These are phyloP conservation scores for Graphium colonna DNA, from an alignment of 2,888 invertebrate genomes.

Conservation along the genomic window DNA sequence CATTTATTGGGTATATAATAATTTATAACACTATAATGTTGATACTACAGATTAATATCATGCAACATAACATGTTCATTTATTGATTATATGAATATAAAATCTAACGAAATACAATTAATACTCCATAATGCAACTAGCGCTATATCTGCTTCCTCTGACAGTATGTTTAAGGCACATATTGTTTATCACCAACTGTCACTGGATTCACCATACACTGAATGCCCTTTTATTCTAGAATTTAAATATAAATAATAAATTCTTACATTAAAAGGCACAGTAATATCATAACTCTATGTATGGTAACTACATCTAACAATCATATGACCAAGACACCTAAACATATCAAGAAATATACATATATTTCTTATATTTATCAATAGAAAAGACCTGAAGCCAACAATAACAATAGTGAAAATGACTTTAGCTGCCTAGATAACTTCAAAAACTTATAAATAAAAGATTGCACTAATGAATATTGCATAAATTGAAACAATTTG, in stretches of 20 bases:
- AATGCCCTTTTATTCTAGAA: neutral
- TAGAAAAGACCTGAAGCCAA: slow-evolving; percentile 1
- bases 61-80: slow-evolving; percentile 29
- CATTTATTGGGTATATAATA: slow-evolving; percentile 45
- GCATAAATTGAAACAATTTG: neutral
- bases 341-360: neutral
- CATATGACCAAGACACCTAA: neutral
- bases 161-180: slow-evolving; percentile 19
- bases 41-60: slow-evolving; percentile 3
- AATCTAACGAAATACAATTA: slow-evolving; percentile 40
- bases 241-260: neutral
- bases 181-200: slow-evolving; percentile 1
- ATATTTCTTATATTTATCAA: neutral
- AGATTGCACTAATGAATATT: slow-evolving; percentile 1
- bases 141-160: slow-evolving; percentile 7
- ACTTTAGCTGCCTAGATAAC: slow-evolving; percentile 17
- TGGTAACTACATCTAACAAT: slow-evolving; percentile 8
- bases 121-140: slow-evolving; percentile 47
- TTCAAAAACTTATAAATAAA: slow-evolving; percentile 6
- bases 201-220: slow-evolving; percentile 2
- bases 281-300: neutral
- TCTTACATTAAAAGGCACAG: neutral
- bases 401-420: slow-evolving; percentile 14
- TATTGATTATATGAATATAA: slow-evolving; percentile 25
- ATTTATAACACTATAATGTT: slow-evolving; percentile 17